phyloP scores from a whole-genome alignment of 2,888 invertebrate species.

The Pseudococcus jackbeardsleyi region DNA sequence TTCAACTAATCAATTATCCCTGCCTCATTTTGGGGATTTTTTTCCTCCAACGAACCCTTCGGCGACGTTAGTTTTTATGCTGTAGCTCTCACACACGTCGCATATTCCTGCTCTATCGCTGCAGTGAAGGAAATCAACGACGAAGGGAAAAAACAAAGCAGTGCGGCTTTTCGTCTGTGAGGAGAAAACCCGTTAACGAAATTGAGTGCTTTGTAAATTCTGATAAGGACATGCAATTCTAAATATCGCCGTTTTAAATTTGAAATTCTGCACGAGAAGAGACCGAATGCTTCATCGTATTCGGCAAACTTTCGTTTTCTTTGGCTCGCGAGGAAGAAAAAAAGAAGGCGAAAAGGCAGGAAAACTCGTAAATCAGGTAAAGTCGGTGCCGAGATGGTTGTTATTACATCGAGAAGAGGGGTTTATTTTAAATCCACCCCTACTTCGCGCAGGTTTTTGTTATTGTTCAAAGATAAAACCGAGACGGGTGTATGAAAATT shows the following conservation, averaged over 20 bases:
- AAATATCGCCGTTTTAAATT: conserved; percentile 51
- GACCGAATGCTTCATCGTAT: conserved; percentile 30
- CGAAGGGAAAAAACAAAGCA: not conserved
- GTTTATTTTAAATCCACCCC: conserved; percentile 55
- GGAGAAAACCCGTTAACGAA: conserved; percentile 48
- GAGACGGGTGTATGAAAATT: conserved; percentile 53
- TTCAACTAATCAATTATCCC: not conserved
- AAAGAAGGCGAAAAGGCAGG: not conserved
- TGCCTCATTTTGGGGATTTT: not conserved
- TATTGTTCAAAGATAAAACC: conserved; percentile 52
- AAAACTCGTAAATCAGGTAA: conserved; percentile 62
- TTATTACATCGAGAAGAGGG: conserved; percentile 56
- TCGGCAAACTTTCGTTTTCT: conserved; percentile 43
- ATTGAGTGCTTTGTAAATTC: conserved; percentile 60
- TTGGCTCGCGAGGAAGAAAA: not conserved
- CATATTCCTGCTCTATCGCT: not conserved
- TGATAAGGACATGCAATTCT: conserved; percentile 56
- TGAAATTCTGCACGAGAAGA: not conserved
- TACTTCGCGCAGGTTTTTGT: not conserved
- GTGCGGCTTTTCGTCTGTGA: not conserved
- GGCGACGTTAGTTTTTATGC: not conserved
- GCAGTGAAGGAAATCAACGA: not conserved
- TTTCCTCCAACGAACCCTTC: not conserved
- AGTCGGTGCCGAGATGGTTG: conserved; percentile 56
- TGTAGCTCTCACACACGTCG: not conserved